phyloP scores from a whole-genome alignment of 2,888 invertebrate genomes.

The Odontothrips loti region DNA sequence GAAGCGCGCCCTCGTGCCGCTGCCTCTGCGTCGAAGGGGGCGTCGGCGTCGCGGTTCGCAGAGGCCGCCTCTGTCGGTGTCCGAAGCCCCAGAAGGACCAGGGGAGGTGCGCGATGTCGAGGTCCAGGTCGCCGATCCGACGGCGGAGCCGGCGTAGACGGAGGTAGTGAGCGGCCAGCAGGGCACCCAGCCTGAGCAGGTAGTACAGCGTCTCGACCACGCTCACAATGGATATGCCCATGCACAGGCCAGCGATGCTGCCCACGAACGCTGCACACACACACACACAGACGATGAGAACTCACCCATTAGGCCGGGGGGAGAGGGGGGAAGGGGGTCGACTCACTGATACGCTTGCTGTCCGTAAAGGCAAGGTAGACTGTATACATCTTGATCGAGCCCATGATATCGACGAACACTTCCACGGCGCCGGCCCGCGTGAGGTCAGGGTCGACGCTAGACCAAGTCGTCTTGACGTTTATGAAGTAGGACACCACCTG shows the following conservation, averaged over 20 bases:
- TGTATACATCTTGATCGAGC: background rate
- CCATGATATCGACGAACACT: background rate
- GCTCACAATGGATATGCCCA: constrained; percentile 41
- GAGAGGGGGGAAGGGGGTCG: too few relatives aligned
- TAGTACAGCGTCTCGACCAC: constrained; percentile 40
- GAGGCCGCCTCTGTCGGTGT: background rate
- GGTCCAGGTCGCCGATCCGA: background rate
- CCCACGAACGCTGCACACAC: constrained; percentile 39
- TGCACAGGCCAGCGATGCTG: constrained; percentile 41
- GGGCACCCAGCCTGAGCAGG: constrained; percentile 34
- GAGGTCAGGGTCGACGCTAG: background rate
- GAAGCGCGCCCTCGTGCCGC: background rate
- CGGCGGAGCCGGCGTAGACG: background rate
- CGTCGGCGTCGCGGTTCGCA: background rate
- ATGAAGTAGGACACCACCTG: background rate
- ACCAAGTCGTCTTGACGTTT: background rate
- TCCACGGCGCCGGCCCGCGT: background rate
- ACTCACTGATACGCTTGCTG: background rate
- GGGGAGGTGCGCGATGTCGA: background rate
- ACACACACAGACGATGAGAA: background rate
- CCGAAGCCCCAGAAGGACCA: background rate
- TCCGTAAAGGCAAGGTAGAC: background rate
- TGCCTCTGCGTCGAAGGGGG: background rate
- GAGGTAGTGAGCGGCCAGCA: background rate
- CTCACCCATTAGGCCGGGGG: too few relatives aligned